Evolutionary conservation across 2,797 vertebrate species (phyloP), one percentile per base, ranked within the genome.

Genomic region (Eremophila alpestris): DNA sequence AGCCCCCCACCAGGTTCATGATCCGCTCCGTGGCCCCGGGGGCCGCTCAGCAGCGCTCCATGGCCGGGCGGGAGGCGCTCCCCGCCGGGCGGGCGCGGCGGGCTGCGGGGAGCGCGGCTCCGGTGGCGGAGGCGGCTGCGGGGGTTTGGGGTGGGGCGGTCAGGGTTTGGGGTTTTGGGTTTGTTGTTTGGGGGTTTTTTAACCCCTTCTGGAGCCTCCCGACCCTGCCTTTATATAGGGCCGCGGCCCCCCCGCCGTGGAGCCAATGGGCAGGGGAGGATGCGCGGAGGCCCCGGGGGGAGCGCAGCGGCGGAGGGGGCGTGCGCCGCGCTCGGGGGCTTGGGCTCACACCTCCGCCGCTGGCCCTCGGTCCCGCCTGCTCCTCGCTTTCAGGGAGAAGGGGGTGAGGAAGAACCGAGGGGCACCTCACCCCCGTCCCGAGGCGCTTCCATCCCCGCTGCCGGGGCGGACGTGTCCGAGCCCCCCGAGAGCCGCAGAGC

Each of bases 1-100:
- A 99, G 95, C 98, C 97, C 96, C 99, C 98, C 94, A 99, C 99
- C 59, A 99, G 98, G 98, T 99, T 99, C 99, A 99, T 99, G 95
- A 89, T 98, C 95, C 71, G 14, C 49, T 77, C 84, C n/a, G 68
- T 77, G 91, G 91, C 89, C 93, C 91, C 91, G 67, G 70, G 94
- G 93, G 90, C 91, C 86, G 63, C 78, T 95, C 93, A 92, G 82
- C 74, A 71, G 29, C 62, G 43, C 21, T 41, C 80, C 95, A 82
- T 89, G 82, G 83, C 80, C 84, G 76, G 52, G 13, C 60, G 68
- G 79, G 86, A 40, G 41, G 83, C 45, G 82, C 85, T 90, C 63
- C 88, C 88, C 70, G 46, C 81, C 76, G 56, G 67, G 49, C 43
- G 29, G 46, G 49, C 62, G 59, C 82, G 58, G 73, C n/a, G 24